Evolutionary conservation across 1,140 invertebrate species (phyloP).

Genomic region (Drosophila orosa): DNA sequence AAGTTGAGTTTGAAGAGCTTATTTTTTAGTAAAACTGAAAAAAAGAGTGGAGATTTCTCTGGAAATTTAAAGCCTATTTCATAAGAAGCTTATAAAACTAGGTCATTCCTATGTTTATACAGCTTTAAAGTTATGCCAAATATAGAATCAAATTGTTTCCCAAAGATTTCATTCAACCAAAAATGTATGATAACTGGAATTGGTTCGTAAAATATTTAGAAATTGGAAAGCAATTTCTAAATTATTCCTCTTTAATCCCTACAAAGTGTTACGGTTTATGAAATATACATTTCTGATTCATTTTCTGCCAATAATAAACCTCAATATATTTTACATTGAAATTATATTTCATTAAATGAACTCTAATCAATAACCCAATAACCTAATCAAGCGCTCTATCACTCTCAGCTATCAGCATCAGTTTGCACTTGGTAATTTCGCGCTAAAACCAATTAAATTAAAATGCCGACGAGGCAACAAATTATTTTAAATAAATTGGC

Average conservation of each 20-base stretch:
- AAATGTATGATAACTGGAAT: neutral
- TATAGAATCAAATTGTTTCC: neutral
- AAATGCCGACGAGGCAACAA: neutral
- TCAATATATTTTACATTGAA: neutral
- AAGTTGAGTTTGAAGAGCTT: neutral
- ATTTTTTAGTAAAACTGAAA: neutral
- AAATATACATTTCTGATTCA: neutral
- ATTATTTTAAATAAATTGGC: constrained; percentile 17
- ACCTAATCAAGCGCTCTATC: constrained; percentile 1
- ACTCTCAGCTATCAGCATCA: constrained; percentile 1
- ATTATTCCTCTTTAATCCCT: neutral
- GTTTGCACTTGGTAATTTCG: neutral
- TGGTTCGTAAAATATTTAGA: neutral
- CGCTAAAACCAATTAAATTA: constrained; percentile 12
- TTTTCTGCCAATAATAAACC: no score
- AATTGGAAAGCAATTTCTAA: neutral
- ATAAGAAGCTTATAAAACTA: neutral
- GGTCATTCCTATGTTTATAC: neutral
- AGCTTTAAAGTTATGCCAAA: neutral
- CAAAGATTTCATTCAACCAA: neutral
- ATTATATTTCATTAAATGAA: neutral
- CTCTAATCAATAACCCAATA: constrained; percentile 4
- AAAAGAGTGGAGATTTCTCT: neutral
- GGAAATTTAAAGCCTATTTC: no score
- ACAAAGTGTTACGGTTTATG: neutral